A percentile compares a stretch with the other conserved stretches of the same genome.
phyloP scores from a whole-genome alignment of 2,888 invertebrate genomes.

The Pyrgus malvae region DNA sequence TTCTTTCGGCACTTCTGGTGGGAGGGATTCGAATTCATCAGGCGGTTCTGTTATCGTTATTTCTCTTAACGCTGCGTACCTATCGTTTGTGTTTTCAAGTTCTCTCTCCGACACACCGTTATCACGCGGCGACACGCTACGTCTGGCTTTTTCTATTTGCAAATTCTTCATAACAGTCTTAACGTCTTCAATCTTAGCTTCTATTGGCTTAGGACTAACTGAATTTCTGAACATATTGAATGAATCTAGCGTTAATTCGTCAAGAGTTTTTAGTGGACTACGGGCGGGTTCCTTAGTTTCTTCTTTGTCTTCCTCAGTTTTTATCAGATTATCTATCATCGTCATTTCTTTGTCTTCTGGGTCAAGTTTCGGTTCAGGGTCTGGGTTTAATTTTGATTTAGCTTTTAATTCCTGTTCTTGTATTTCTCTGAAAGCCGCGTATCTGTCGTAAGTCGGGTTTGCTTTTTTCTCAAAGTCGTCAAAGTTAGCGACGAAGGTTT shows the following conservation, averaged over 20 bases:
- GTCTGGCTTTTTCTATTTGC: conserved; percentile 60
- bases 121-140: conserved; percentile 73
- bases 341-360: conserved; percentile 64
- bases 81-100: conserved; percentile 79
- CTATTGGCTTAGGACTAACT: conserved; percentile 73
- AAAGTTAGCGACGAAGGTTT: conserved; percentile 86
- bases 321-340: conserved; percentile 57
- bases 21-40: conserved; percentile 77
- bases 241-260: conserved; percentile 66
- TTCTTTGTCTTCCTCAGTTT: conserved; percentile 51
- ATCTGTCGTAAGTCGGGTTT: conserved; percentile 87
- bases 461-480: conserved; percentile 82
- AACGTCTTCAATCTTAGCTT: conserved; percentile 73
- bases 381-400: conserved; percentile 62
- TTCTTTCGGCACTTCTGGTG: conserved; percentile 73
- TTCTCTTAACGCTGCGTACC: conserved; percentile 91
- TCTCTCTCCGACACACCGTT: conserved; percentile 66
- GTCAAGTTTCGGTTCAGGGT: conserved; percentile 56
- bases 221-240: conserved; percentile 71
- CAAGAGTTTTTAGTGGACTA: conserved; percentile 67
- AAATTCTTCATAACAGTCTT: conserved; percentile 74
- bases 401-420: conserved; percentile 87
- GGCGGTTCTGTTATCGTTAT: conserved; percentile 85
- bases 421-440: conserved; percentile 93
- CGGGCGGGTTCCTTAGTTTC: conserved; percentile 55